Conservation (phyloP, 1,140 invertebrate genomes). For the Zophobas atratus region DNA sequence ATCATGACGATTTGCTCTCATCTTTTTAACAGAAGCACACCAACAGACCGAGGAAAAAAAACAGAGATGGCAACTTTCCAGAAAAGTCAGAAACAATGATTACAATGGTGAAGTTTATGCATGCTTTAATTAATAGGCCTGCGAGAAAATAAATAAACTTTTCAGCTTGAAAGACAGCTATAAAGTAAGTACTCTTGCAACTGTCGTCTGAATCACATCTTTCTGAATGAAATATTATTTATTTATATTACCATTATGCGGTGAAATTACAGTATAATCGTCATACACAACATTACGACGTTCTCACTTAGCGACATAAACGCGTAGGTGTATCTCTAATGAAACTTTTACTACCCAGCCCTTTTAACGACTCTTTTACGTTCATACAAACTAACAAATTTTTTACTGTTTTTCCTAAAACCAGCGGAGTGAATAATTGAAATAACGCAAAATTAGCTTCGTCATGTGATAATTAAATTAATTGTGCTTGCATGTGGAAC, state of each 20-base stretch:
- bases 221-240: conserved; percentile 5
- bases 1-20: conserved; percentile 27
- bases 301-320: conserved; percentile 23
- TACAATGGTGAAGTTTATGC: conserved; percentile 24
- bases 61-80: conserved; percentile 27
- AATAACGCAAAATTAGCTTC: conserved; percentile 8
- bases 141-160: conserved; percentile 29
- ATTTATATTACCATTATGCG: conserved; percentile 14
- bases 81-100: conserved; percentile 39
- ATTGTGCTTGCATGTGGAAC: conserved; percentile 23
- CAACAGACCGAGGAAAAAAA: conserved; percentile 4
- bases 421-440: conserved; percentile 26
- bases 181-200: conserved; percentile 25
- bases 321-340: conserved; percentile 10
- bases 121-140: conserved; percentile 36
- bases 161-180: conserved; percentile 9
- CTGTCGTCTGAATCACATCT: background rate
- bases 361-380: conserved; percentile 9
- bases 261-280: conserved; percentile 27
- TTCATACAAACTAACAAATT: conserved; percentile 19
- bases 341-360: conserved; percentile 38
- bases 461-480: conserved; percentile 20
- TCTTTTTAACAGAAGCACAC: conserved; percentile 12
- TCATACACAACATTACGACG: conserved; percentile 19
- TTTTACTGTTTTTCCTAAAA: conserved; percentile 12